Conservation (phyloP, 2,888 invertebrate species). For the Macroteleia sp. region DNA sequence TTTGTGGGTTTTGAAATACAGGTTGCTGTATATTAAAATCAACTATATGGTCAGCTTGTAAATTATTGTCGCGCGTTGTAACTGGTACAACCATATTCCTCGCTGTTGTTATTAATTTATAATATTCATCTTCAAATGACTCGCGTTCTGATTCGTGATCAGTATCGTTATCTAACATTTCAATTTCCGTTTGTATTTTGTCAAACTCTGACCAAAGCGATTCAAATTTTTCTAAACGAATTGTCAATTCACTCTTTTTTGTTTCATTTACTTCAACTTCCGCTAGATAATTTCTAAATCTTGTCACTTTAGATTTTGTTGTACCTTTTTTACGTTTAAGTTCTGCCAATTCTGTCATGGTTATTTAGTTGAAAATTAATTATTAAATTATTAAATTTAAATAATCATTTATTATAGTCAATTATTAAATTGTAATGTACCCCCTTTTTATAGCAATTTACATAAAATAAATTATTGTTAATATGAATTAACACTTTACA, state of each 20-base stretch:
- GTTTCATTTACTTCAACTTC: neutral
- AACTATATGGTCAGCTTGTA: neutral
- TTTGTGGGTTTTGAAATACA: neutral
- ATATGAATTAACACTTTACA: too few species aligned
- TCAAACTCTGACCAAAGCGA: neutral
- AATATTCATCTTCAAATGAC: neutral
- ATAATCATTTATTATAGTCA: too few species aligned
- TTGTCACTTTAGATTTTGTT: neutral
- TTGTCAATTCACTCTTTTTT: neutral
- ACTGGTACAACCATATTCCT: neutral
- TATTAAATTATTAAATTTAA: too few species aligned
- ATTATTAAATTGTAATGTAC: too few species aligned
- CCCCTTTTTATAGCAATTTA: too few species aligned
- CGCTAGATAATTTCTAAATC: neutral
- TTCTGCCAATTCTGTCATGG: neutral
- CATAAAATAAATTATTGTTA: too few species aligned
- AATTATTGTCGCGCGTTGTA: neutral
- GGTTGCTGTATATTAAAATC: neutral
- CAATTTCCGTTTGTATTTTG: neutral
- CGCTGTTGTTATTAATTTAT: neutral
- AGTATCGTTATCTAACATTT: neutral
- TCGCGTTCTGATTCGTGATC: neutral
- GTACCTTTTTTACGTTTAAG: neutral
- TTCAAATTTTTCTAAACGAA: neutral
- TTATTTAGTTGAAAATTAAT: neutral